Evolutionary conservation across 1,140 invertebrate species (phyloP).

Genomic region (Marisa cornuarietis): DNA sequence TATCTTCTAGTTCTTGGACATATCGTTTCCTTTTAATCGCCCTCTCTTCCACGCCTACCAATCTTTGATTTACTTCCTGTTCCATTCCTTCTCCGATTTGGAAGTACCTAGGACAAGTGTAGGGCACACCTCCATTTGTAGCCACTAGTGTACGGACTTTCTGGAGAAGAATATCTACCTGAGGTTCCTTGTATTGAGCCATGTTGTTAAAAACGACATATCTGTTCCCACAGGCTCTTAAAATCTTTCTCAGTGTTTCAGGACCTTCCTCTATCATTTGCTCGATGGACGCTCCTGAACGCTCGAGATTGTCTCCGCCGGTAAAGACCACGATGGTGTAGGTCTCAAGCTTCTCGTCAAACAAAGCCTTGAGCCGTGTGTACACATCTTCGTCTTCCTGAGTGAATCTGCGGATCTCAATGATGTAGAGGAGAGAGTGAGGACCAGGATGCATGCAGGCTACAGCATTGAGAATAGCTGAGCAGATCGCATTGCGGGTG

Average conservation of each 20-base stretch:
- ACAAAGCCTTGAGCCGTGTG: slow-evolving; percentile 18
- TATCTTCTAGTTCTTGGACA: neutral
- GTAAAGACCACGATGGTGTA: slow-evolving; percentile 31
- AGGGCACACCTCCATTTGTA: slow-evolving; percentile 8
- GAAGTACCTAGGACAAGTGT: neutral
- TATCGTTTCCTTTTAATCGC: neutral
- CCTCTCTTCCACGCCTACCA: neutral
- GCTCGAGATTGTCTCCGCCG: slow-evolving; percentile 14
- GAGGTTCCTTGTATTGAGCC: neutral
- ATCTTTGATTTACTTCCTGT: neutral
- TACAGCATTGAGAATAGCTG: slow-evolving; percentile 27
- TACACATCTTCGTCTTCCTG: slow-evolving; percentile 25
- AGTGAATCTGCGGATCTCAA: slow-evolving; percentile 23
- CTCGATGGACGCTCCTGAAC: neutral
- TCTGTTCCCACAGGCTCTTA: slow-evolving; percentile 11
- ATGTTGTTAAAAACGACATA: slow-evolving; percentile 23
- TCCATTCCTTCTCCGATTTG: slow-evolving; percentile 1
- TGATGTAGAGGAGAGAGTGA: slow-evolving; percentile 25
- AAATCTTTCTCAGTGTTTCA: slow-evolving; percentile 3
- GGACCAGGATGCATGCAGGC: slow-evolving; percentile 29
- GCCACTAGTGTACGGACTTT: neutral
- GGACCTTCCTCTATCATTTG: neutral
- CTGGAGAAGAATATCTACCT: slow-evolving; percentile 14
- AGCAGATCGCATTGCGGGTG: slow-evolving; percentile 9
- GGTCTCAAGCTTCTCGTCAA: slow-evolving; percentile 22